Evolutionary conservation across 2,113 vertebrate genomes (phyloP).

Genomic region (Excalfactoria chinensis): DNA sequence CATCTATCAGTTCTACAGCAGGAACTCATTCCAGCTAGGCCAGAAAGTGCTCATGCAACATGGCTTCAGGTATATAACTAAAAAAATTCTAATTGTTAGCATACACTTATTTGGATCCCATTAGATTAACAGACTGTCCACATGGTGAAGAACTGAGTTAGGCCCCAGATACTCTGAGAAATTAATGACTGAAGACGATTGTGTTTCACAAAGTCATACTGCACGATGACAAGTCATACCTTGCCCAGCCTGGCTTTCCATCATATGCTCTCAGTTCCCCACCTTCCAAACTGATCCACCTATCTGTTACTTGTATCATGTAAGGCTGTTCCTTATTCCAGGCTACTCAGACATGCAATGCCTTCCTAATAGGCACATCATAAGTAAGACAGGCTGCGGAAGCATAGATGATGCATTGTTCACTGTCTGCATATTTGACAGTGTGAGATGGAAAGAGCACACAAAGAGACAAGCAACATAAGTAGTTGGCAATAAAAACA

Average conservation of each 20-base stretch:
- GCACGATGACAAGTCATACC: slow-evolving; percentile 25
- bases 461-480: slow-evolving; percentile 67
- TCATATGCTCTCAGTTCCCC: slow-evolving; percentile 33
- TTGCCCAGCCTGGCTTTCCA: slow-evolving; percentile 40
- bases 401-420: slow-evolving; percentile 64
- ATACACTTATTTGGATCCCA: slow-evolving; percentile 6
- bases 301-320: slow-evolving; percentile 53
- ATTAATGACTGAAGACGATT: neutral
- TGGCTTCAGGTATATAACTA: neutral
- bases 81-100: neutral
- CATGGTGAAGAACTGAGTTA: neutral
- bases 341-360: slow-evolving; percentile 64
- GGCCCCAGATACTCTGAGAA: neutral
- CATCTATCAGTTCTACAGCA: slow-evolving; percentile 18
- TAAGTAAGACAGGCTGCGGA: slow-evolving; percentile 63
- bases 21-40: slow-evolving; percentile 33
- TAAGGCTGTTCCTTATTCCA: slow-evolving; percentile 46
- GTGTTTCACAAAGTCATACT: slow-evolving; percentile 31
- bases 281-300: slow-evolving; percentile 60
- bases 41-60: slow-evolving; percentile 57
- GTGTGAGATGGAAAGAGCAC: slow-evolving; percentile 73
- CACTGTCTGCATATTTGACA: slow-evolving; percentile 62
- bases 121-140: neutral
- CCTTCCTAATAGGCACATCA: slow-evolving; percentile 58
- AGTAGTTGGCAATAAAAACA: slow-evolving; percentile 72